Evolutionary conservation across 1,140 invertebrate species (phyloP).

Genomic region (Maconellicoccus hirsutus): DNA sequence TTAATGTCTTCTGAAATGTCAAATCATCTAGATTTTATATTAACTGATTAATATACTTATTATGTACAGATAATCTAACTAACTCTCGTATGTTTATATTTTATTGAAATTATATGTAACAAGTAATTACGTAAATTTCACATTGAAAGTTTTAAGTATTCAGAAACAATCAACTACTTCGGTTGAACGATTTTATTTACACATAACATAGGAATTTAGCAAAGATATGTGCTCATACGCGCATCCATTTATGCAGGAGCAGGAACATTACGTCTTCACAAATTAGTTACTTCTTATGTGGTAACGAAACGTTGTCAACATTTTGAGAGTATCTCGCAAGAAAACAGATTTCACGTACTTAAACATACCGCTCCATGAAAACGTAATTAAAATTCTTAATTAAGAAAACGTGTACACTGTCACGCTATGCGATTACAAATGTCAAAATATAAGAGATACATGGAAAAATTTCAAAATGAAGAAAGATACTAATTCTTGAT

Average conservation of each 20-base stretch:
- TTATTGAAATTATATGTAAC: neutral
- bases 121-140: neutral
- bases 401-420: slow-evolving; percentile 17
- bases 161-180: neutral
- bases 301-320: neutral
- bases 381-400: slow-evolving; percentile 18
- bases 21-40: too few relatives aligned
- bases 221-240: too few relatives aligned
- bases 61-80: too few relatives aligned
- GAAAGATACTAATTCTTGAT: slow-evolving; percentile 13
- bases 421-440: slow-evolving; percentile 9
- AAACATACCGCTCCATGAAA: neutral
- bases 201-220: too few relatives aligned
- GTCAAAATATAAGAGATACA: slow-evolving; percentile 12
- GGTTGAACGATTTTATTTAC: neutral
- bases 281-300: slow-evolving; percentile 1
- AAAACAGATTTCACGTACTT: slow-evolving; percentile 11
- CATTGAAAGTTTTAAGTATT: neutral
- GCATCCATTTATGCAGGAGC: too few relatives aligned
- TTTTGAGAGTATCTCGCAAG: neutral
- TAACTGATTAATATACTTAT: too few relatives aligned
- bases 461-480: slow-evolving; percentile 11
- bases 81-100: neutral
- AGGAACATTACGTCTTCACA: neutral
- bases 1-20: too few relatives aligned